Base-by-base conservation (phyloP, 2,113 vertebrate species). In the Psettodes erumei region DNA sequence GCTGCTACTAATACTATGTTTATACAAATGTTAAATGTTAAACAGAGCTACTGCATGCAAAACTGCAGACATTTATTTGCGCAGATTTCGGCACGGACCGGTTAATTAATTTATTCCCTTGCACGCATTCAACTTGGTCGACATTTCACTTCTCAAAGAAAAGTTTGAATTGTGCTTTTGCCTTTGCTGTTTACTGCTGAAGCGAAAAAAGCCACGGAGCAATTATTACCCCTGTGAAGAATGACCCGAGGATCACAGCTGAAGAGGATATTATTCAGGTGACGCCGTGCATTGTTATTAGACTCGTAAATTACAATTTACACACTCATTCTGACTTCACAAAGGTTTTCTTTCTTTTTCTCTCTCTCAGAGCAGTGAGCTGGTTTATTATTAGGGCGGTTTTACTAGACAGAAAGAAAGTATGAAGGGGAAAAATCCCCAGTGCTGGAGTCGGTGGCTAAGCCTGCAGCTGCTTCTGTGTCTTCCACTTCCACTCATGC, bases 261-360 rank as follows among this genome's bases (percentile, higher is more conserved):
- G 62, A 55, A 64, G 38, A 62, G 21, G 50, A 48, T 58, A 63
- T 48, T 82, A 84, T 82, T 89, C 72, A 86, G 84, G 83, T 70
- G 48, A 54, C 4, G 6, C 58, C 12, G 6, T 60, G 72, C 50
- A 66, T 84, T 79, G 69, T 88, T 78, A 85, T 82, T 68, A 58
- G 43, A 73, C 56, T 80, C 67, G 4, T 85, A 77, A 64, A 75
- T 83, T 85, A 81, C 50, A 70, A 72, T 84, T 85, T 85, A 70
- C 48, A 63, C 58, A 53, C 42, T 77, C 60, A 67, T 69, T 83
- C 53, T 59, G 53, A 82, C 53, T 73, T 72, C 35, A 51, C 59
- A 37, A 50, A 79, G 38, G 13, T 15, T 63, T 63, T 33, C 19
- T 37, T 61, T 55, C 48, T 19, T 13, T 12, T 11, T 58, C 16